Evolutionary conservation across 1,140 invertebrate species (phyloP).

Genomic region (Cheumatopsyche charites): DNA sequence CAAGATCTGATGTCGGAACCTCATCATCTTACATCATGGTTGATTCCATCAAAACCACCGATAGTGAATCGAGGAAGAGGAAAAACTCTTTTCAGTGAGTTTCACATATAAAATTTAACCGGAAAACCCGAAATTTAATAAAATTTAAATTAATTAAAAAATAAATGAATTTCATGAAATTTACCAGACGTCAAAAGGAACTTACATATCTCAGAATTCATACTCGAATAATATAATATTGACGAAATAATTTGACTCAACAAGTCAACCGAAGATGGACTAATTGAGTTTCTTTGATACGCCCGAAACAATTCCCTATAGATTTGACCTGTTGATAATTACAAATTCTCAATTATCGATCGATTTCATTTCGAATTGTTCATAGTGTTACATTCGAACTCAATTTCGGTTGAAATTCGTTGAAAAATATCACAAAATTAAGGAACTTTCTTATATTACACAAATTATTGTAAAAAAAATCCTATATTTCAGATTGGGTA

Average conservation of each 20-base stretch:
- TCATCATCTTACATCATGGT: not conserved
- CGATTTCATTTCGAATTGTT: too few relatives aligned
- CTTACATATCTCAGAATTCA: not conserved
- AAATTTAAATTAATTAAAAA: not conserved
- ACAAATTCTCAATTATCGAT: not conserved
- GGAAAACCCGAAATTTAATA: not conserved
- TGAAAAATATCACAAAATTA: too few relatives aligned
- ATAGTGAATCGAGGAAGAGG: not conserved
- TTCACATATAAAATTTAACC: not conserved
- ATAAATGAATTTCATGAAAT: not conserved
- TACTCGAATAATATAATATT: constrained; percentile 1
- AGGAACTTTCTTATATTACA: too few relatives aligned
- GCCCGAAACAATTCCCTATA: too few relatives aligned
- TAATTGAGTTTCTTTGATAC: not conserved
- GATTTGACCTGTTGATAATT: not conserved
- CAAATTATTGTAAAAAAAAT: too few relatives aligned
- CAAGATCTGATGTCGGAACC: not conserved
- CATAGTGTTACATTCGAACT: not conserved
- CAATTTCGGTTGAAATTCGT: too few relatives aligned
- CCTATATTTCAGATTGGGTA: constrained; percentile 20
- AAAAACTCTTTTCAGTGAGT: constrained; percentile 22
- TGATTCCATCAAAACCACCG: constrained; percentile 18
- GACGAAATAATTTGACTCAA: not conserved
- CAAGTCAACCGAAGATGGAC: not conserved
- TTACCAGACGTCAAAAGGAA: not conserved